Percentiles rank a stretch among this genome's conserved stretches.
Conservation (phyloP, 2,888 invertebrate genomes). For the Zaprionus bogoriensis region DNA sequence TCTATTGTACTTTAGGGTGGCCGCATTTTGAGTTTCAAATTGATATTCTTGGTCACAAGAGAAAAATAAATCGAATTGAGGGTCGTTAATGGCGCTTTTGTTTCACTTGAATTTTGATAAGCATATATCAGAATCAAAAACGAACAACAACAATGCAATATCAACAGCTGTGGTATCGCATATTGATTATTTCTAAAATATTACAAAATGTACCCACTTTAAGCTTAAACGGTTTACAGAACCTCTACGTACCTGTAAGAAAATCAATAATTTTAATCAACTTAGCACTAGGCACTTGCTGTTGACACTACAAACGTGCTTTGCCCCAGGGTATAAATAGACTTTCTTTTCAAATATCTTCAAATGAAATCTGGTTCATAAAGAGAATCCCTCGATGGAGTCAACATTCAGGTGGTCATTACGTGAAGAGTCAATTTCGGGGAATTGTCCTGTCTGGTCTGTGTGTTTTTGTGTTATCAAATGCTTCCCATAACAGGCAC, state of each 20-base stretch:
- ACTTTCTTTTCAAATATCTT: constrained; percentile 18
- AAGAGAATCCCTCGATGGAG: constrained; percentile 18
- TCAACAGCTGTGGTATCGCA: no score
- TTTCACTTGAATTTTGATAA: no score
- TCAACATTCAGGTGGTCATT: constrained; percentile 47
- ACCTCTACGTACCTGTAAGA: not conserved
- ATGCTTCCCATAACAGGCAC: constrained; percentile 45
- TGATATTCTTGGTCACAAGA: not conserved
- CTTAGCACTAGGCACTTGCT: constrained; percentile 3
- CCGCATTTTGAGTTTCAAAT: not conserved
- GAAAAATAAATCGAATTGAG: not conserved
- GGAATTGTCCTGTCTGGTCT: constrained; percentile 42
- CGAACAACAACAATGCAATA: no score
- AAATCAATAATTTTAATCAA: constrained; percentile 10
- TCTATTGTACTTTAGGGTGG: not conserved
- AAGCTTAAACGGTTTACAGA: not conserved
- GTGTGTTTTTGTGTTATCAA: constrained; percentile 45
- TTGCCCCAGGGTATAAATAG: constrained; percentile 4
- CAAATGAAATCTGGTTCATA: constrained; percentile 29
- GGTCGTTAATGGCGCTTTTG: no score
- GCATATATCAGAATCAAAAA: no score
- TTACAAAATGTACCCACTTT: not conserved
- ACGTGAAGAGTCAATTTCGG: constrained; percentile 59
- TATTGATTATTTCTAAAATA: no score
- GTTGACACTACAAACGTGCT: not conserved